A percentile compares a stretch with the other conserved stretches of the same genome.
phyloP scores from a whole-genome alignment of 2,113 vertebrate species.

The Ictidomys tridecemlineatus region DNA sequence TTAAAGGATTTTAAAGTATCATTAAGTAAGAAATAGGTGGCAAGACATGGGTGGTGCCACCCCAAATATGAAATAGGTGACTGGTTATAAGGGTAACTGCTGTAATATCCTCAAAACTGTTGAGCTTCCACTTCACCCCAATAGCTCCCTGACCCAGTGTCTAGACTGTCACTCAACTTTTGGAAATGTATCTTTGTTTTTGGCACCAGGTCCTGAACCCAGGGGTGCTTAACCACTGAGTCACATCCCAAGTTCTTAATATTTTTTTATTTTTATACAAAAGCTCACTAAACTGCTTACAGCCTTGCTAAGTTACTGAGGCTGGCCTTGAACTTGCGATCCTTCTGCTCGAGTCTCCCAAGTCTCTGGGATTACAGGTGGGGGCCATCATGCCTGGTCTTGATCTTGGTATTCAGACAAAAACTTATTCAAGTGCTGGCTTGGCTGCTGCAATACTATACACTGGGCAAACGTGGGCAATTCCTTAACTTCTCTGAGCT shows the following conservation, averaged over 20 bases:
- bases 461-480: background rate
- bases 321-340: too few relatives aligned
- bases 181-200: background rate
- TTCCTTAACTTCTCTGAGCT: constrained; percentile 18
- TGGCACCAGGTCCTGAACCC: too few relatives aligned
- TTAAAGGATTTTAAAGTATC: background rate
- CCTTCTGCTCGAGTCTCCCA: too few relatives aligned
- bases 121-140: background rate
- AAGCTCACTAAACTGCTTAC: too few relatives aligned
- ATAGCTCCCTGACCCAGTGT: background rate
- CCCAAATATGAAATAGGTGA: background rate
- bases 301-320: too few relatives aligned
- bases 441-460: background rate
- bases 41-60: background rate
- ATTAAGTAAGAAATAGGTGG: background rate
- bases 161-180: background rate
- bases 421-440: background rate
- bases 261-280: too few relatives aligned
- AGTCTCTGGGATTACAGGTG: too few relatives aligned
- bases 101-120: constrained; percentile 15
- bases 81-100: background rate
- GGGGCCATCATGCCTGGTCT: too few relatives aligned
- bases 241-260: too few relatives aligned
- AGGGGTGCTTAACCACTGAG: too few relatives aligned
- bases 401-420: constrained; percentile 26